phyloP scores from a whole-genome alignment of 2,113 vertebrate genomes.

The Tragelaphus buxtoni region DNA sequence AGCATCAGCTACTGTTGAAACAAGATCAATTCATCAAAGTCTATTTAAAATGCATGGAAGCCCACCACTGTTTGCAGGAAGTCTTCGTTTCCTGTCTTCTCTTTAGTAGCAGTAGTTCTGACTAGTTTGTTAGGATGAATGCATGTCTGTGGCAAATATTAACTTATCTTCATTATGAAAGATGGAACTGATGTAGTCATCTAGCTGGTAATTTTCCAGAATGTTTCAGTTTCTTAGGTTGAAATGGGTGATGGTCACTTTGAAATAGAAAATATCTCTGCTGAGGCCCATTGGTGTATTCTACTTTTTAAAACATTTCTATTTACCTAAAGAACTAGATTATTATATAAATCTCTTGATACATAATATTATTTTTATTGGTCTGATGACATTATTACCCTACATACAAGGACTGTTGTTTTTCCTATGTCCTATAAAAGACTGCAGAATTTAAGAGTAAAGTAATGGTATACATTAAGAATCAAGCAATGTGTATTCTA shows the following conservation, averaged over 20 bases:
- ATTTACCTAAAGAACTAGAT: neutral
- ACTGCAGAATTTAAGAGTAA: slow-evolving; percentile 6
- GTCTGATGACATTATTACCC: neutral
- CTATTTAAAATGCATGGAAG: slow-evolving; percentile 36
- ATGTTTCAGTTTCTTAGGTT: neutral
- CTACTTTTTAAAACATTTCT: neutral
- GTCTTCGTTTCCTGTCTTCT: slow-evolving; percentile 38
- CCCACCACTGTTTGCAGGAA: slow-evolving; percentile 27
- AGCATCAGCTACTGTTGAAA: slow-evolving; percentile 58
- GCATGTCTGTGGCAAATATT: neutral
- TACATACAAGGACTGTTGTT: neutral
- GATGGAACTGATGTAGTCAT: neutral
- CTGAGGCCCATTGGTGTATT: neutral
- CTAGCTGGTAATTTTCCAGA: slow-evolving; percentile 22
- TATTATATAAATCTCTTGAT: neutral
- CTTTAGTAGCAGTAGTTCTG: slow-evolving; percentile 5
- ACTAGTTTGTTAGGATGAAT: neutral
- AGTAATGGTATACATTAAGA: neutral
- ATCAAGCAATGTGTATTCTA: neutral
- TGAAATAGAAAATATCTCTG: neutral
- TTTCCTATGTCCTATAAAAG: neutral
- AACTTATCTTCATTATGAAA: slow-evolving; percentile 29
- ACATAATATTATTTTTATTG: neutral
- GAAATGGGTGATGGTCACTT: neutral
- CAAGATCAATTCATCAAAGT: slow-evolving; percentile 64